Conservation (phyloP, 2,797 vertebrate species). For the Tokudaia muenninki region DNA sequence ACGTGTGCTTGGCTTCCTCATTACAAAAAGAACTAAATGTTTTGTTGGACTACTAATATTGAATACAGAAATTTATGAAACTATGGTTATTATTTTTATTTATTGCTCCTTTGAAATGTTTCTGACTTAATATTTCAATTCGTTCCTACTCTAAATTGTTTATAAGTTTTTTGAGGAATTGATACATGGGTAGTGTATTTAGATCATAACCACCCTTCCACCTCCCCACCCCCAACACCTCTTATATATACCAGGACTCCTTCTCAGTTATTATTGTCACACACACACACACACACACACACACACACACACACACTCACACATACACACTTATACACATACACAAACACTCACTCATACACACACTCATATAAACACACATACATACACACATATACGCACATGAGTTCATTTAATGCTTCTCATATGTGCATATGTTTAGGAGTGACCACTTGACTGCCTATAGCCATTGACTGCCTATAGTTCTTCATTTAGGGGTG, state of each 20-base stretch:
- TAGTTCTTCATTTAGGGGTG: neutral
- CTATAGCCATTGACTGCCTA: no score
- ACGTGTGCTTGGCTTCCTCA: neutral
- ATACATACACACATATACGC: neutral
- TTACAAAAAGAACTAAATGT: constrained; percentile 22
- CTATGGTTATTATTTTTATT: neutral
- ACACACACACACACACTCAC: neutral
- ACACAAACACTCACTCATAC: neutral
- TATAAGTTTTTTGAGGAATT: neutral
- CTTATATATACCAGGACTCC: neutral
- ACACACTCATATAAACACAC: neutral
- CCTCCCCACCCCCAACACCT: neutral
- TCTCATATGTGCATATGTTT: neutral
- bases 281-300: neutral
- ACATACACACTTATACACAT: no score
- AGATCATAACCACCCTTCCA: neutral
- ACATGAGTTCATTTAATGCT: neutral
- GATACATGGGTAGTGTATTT: neutral
- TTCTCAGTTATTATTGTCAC: neutral
- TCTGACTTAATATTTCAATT: neutral
- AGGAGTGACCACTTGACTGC: neutral
- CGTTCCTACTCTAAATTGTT: neutral
- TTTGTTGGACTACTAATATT: constrained; percentile 13
- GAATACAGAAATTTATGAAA: constrained; percentile 31
- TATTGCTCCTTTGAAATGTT: constrained; percentile 44